Conservation (phyloP, 2,888 invertebrate species). For the Hymenopus coronatus region DNA sequence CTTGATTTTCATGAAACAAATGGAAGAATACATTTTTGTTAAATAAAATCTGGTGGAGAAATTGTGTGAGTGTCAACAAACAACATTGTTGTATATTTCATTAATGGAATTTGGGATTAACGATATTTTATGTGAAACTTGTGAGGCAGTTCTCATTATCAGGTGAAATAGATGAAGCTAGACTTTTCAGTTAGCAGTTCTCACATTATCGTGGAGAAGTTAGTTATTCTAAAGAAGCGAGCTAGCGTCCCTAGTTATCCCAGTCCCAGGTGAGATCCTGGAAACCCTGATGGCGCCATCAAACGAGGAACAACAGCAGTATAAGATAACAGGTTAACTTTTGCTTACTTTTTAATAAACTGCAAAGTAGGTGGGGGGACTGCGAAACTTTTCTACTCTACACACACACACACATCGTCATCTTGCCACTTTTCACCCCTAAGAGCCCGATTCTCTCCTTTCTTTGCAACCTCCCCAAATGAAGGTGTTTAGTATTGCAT, state of each 20-base stretch:
- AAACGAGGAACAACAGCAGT: constrained; percentile 4
- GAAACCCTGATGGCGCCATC: not conserved
- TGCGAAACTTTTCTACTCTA: not conserved
- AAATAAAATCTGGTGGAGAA: too few species aligned
- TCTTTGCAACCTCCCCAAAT: not conserved
- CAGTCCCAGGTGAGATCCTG: not conserved
- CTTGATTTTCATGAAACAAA: too few species aligned
- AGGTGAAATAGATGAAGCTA: not conserved
- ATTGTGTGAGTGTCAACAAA: too few species aligned
- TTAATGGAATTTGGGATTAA: too few species aligned
- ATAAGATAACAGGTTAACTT: constrained; percentile 35
- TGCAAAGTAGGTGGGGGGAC: constrained; percentile 31
- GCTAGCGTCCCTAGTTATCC: not conserved
- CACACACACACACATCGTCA: not conserved
- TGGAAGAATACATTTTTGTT: too few species aligned
- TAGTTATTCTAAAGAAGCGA: not conserved
- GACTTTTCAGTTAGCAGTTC: not conserved
- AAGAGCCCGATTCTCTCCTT: not conserved
- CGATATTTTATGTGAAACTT: too few species aligned
- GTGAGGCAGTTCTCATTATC: not conserved
- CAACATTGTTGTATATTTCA: too few species aligned
- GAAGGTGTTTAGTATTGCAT: too few species aligned
- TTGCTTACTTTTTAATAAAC: constrained; percentile 37
- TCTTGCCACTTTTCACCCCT: not conserved
- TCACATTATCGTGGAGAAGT: not conserved